A percentile compares a stretch with the other conserved stretches of the same genome.
phyloP scores from a whole-genome alignment of 2,888 invertebrate genomes.

The Perithous albicinctus region DNA sequence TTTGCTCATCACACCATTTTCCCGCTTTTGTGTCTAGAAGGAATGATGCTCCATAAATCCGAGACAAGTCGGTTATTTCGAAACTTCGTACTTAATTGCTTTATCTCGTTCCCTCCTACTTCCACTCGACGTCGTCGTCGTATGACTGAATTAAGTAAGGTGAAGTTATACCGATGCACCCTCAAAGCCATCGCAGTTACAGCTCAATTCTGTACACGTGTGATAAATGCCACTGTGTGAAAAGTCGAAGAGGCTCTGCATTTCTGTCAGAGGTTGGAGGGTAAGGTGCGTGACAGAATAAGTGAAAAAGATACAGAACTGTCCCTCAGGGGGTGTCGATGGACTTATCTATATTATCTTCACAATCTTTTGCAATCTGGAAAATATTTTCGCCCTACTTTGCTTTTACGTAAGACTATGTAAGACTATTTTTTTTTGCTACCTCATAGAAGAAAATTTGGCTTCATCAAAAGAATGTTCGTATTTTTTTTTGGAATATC shows the following conservation, averaged over 20 bases:
- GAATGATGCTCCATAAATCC: slow-evolving; percentile 45
- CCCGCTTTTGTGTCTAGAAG: slow-evolving; percentile 17
- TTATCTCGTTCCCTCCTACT: neutral
- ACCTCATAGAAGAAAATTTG: neutral
- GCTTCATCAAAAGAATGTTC: no score
- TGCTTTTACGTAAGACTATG: neutral
- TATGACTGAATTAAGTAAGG: slow-evolving; percentile 51
- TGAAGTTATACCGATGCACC: slow-evolving; percentile 51
- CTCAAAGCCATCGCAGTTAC: slow-evolving; percentile 24
- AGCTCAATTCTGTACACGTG: neutral
- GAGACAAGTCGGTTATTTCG: slow-evolving; percentile 45
- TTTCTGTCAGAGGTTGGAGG: neutral
- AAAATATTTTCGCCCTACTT: neutral
- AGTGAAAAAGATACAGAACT: neutral
- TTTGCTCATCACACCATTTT: slow-evolving; percentile 9
- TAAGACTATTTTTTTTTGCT: neutral
- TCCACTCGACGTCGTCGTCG: slow-evolving; percentile 25
- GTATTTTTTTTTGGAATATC: no score
- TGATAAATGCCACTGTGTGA: slow-evolving; percentile 22
- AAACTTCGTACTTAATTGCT: slow-evolving; percentile 43
- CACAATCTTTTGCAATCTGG: neutral
- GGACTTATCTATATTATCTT: neutral
- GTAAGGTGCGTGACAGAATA: neutral
- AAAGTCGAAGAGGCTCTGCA: neutral
- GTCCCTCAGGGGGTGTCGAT: neutral